Conservation (phyloP, 2,888 invertebrate species). For the Melanostoma mellinum region DNA sequence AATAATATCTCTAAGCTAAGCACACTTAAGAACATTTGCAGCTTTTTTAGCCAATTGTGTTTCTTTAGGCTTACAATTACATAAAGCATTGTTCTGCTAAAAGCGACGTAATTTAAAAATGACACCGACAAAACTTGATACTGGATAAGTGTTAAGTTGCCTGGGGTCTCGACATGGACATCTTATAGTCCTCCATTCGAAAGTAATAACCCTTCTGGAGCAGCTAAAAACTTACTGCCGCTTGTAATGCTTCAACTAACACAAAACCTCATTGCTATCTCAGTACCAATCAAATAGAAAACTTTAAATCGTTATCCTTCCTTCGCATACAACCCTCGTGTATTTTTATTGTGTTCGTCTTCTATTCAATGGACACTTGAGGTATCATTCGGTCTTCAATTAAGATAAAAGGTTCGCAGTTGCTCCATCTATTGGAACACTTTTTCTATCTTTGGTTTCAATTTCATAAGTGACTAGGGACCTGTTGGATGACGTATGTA, state of each 20-base stretch:
- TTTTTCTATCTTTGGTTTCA: slow-evolving; percentile 35
- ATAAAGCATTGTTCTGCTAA: too few species aligned
- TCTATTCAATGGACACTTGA: not conserved
- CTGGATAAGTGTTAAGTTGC: too few species aligned
- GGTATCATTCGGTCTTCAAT: slow-evolving; percentile 45
- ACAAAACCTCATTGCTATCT: not conserved
- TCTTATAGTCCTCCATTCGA: too few species aligned
- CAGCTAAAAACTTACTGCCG: too few species aligned
- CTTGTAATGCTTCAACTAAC: not conserved
- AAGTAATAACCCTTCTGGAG: too few species aligned
- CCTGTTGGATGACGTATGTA: not conserved
- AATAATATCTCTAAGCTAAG: too few species aligned
- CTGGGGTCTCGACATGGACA: too few species aligned
- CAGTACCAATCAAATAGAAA: slow-evolving; percentile 6
- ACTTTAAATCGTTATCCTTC: not conserved
- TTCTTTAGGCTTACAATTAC: too few species aligned
- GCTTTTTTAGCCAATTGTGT: too few species aligned
- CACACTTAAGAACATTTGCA: too few species aligned
- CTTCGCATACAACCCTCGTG: not conserved
- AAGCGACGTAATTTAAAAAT: too few species aligned
- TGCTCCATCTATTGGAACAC: slow-evolving; percentile 40
- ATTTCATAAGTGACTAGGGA: slow-evolving; percentile 1
- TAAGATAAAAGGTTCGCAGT: slow-evolving; percentile 64
- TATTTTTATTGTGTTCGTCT: not conserved
- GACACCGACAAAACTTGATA: too few species aligned